Conservation (phyloP, 1,140 invertebrate species). For the Euborellia annulipes region DNA sequence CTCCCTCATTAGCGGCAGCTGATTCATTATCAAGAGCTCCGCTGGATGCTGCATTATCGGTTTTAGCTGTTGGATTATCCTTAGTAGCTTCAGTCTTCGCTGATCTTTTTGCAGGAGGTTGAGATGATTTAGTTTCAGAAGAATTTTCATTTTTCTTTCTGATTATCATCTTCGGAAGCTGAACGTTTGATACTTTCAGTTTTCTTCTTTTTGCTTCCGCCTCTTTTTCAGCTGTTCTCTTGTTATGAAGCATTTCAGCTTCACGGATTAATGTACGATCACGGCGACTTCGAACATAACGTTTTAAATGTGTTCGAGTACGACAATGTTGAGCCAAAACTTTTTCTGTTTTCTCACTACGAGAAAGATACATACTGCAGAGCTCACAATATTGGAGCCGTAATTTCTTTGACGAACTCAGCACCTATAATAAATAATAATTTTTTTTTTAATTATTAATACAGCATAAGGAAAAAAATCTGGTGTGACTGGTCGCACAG, state of each 20-base stretch:
- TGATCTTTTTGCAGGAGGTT: no score
- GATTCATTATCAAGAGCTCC: no score
- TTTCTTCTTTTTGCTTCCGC: constrained; percentile 16
- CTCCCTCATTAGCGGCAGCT: neutral
- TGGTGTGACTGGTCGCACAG: no score
- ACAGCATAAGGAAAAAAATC: no score
- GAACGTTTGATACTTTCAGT: constrained; percentile 2
- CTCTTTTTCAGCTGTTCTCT: constrained; percentile 30
- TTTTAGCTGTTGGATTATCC: constrained; percentile 8
- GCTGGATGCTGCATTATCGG: constrained; percentile 16
- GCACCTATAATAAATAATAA: constrained; percentile 30
- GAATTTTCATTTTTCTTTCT: constrained; percentile 12
- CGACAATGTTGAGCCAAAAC: constrained; percentile 51
- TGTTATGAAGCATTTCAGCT: constrained; percentile 46
- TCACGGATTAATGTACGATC: constrained; percentile 47
- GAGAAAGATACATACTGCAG: constrained; percentile 52
- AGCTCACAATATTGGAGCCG: constrained; percentile 53
- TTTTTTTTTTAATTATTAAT: no score
- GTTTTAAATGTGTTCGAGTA: constrained; percentile 47
- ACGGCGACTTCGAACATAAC: constrained; percentile 54
- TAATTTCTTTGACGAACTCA: constrained; percentile 56
- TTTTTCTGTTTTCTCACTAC: constrained; percentile 40
- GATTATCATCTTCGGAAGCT: constrained; percentile 12
- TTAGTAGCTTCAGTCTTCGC: constrained; percentile 12
- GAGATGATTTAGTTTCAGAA: neutral